A percentile compares a stretch with the other conserved stretches of the same genome.
These are phyloP conservation scores for Drosophila chauvacae DNA, from an alignment of 1,140 invertebrate species.

Conservation along the genomic window DNA sequence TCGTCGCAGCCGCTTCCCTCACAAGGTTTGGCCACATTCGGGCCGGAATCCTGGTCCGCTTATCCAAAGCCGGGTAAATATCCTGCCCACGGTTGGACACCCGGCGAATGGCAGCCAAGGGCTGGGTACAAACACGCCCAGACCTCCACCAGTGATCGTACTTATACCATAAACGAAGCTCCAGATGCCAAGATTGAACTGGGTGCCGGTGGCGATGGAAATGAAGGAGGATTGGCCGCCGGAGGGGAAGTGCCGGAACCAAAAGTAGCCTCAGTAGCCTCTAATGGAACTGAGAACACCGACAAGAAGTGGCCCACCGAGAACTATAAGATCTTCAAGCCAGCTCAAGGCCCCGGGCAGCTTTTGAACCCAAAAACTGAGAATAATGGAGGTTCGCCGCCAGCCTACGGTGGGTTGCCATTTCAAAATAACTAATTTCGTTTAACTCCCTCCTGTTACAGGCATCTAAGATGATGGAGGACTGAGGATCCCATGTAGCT, in stretches of 20 bases:
- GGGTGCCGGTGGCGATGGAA: conserved; percentile 20
- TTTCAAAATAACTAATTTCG: not conserved
- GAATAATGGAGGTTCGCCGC: conserved; percentile 16
- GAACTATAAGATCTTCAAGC: conserved; percentile 59
- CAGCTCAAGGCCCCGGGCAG: conserved; percentile 26
- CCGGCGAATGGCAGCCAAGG: conserved; percentile 41
- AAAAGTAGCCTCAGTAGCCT: not conserved
- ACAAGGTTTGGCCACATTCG: not conserved
- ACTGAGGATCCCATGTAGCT: not conserved
- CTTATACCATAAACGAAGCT: conserved; percentile 33
- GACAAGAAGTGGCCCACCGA: conserved; percentile 56
- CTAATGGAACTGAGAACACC: conserved; percentile 3
- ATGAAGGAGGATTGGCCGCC: not conserved
- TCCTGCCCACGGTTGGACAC: conserved; percentile 8
- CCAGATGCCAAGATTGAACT: conserved; percentile 8
- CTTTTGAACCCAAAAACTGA: conserved; percentile 18
- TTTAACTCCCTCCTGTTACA: conserved; percentile 18
- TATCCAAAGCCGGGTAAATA: conserved; percentile 27
- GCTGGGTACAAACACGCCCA: conserved; percentile 29
- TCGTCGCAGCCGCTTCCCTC: not conserved
- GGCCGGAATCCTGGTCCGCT: not conserved
- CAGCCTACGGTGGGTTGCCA: conserved; percentile 44
- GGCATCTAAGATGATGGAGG: conserved; percentile 44
- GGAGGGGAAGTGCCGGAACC: not conserved
- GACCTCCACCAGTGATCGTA: conserved; percentile 21